These are phyloP conservation scores for Dastarcus helophoroides DNA, from an alignment of 2,888 invertebrate species.

Conservation along the genomic window DNA sequence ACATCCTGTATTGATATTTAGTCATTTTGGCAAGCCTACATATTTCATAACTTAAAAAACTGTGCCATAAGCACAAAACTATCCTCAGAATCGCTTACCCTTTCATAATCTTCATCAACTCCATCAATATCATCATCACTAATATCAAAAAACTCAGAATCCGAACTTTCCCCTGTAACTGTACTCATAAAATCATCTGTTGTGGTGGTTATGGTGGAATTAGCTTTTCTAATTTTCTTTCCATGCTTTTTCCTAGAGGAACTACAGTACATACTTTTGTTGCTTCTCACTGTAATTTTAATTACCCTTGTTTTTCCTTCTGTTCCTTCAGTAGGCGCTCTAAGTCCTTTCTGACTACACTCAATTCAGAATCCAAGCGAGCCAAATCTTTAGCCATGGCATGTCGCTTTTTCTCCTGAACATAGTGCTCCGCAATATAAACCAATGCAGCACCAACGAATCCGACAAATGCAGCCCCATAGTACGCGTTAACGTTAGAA, in stretches of 20 bases:
- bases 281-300: not conserved
- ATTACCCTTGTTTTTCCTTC: constrained; percentile 15
- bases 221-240: constrained; percentile 7
- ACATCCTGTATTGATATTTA: too few species aligned
- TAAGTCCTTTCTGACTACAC: constrained; percentile 26
- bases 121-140: constrained; percentile 30
- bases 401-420: constrained; percentile 29
- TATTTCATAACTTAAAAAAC: too few species aligned
- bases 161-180: constrained; percentile 30
- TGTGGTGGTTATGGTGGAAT: constrained; percentile 13
- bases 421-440: constrained; percentile 30
- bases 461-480: constrained; percentile 33
- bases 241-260: constrained; percentile 6
- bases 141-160: constrained; percentile 35
- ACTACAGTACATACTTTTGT: not conserved
- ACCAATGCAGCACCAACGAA: constrained; percentile 33
- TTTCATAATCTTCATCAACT: too few species aligned
- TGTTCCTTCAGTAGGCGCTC: constrained; percentile 24
- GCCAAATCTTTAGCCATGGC: constrained; percentile 30
- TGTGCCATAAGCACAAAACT: too few species aligned
- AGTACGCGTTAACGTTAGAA: too few species aligned
- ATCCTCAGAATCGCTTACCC: too few species aligned
- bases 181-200: constrained; percentile 30
- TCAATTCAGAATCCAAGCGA: constrained; percentile 28
- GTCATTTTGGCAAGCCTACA: too few species aligned